Percentiles rank a stretch among this genome's conserved stretches.
Conservation (phyloP, 2,888 invertebrate species). For the Drosophila flavopinicola region DNA sequence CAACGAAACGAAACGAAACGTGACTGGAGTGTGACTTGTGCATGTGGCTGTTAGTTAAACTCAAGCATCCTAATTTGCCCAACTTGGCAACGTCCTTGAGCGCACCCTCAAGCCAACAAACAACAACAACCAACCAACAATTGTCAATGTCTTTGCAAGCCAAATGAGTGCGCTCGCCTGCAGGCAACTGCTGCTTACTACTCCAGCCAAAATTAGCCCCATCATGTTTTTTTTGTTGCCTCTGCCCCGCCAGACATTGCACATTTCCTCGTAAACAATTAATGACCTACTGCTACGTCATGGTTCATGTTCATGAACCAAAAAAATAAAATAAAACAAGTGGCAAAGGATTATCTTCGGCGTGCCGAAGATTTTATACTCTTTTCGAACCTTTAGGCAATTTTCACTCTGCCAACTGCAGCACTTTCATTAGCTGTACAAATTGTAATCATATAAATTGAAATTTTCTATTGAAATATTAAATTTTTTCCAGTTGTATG, state of each 20-base stretch:
- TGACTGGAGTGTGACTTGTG: slow-evolving; percentile 72
- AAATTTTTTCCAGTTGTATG: no score
- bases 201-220: slow-evolving; percentile 41
- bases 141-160: slow-evolving; percentile 45
- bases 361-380: no score
- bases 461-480: no score
- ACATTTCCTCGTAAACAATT: slow-evolving; percentile 63
- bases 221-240: slow-evolving; percentile 22
- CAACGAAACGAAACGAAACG: slow-evolving; percentile 50
- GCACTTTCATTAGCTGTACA: no score
- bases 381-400: no score
- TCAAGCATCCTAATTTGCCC: slow-evolving; percentile 74
- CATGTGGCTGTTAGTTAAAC: slow-evolving; percentile 48
- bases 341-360: no score
- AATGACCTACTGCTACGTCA: slow-evolving; percentile 78
- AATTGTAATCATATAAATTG: no score
- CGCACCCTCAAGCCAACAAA: slow-evolving; percentile 5
- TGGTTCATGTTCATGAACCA: slow-evolving; percentile 53
- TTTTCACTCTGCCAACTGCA: no score
- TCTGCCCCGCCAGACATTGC: slow-evolving; percentile 32
- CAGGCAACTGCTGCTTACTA: slow-evolving; percentile 7
- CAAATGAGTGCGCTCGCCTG: slow-evolving; percentile 19
- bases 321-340: neutral
- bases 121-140: no score
- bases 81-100: slow-evolving; percentile 75